A percentile compares a stretch with the other conserved stretches of the same genome.
Conservation (phyloP, 2,113 vertebrate genomes). For the Gymnobelideus leadbeateri region DNA sequence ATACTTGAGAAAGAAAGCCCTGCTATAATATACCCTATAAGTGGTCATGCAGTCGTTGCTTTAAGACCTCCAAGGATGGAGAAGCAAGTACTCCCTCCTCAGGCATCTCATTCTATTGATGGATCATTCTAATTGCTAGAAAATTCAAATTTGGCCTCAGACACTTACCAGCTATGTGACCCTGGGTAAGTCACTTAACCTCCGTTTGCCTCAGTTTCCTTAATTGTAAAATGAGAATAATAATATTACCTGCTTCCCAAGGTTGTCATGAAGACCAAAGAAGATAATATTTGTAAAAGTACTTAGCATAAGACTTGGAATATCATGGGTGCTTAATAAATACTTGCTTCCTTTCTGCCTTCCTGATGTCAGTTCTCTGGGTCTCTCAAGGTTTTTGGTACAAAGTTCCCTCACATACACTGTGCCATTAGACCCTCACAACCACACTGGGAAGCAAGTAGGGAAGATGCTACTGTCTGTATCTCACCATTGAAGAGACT, state of each 20-base stretch:
- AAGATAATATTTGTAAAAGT: background rate
- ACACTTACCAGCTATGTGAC: background rate
- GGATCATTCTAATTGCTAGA: background rate
- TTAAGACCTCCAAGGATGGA: background rate
- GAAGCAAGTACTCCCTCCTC: background rate
- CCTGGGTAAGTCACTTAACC: background rate
- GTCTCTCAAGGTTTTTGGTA: background rate
- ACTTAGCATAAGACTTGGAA: background rate
- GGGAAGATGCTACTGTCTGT: background rate
- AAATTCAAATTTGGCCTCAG: background rate
- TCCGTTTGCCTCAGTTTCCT: background rate
- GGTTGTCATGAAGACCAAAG: background rate
- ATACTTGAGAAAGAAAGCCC: background rate
- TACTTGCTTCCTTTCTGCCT: background rate
- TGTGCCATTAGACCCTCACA: background rate
- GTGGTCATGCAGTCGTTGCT: background rate
- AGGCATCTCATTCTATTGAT: background rate
- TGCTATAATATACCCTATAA: background rate
- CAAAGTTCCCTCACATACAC: background rate
- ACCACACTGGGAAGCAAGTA: rapidly evolving
- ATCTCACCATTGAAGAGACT: background rate
- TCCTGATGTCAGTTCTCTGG: background rate
- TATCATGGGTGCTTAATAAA: background rate
- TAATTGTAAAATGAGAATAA: background rate
- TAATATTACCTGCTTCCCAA: background rate